A percentile compares a stretch with the other conserved stretches of the same genome.
Evolutionary conservation across 2,888 invertebrate species (phyloP).

Genomic region (Portevinia maculata): DNA sequence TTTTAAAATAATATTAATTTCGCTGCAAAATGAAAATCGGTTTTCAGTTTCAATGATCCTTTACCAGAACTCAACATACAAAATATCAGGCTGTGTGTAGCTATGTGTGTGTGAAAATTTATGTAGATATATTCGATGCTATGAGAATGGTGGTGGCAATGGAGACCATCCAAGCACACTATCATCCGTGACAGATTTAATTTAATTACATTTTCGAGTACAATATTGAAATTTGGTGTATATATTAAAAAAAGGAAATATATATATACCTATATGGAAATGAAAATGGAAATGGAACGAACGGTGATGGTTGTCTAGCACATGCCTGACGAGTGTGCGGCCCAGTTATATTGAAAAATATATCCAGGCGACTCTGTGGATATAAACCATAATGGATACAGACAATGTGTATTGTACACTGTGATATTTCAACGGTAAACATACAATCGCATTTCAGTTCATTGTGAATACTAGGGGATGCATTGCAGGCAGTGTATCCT

Average conservation of each 20-base stretch:
- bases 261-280: too few species aligned
- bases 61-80: conserved; percentile 7
- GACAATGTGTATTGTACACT: conserved; percentile 16
- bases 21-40: conserved; percentile 26
- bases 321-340: conserved; percentile 41
- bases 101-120: conserved; percentile 2
- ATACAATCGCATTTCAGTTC: conserved; percentile 4
- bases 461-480: not conserved
- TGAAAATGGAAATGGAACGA: conserved; percentile 10
- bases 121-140: conserved; percentile 19
- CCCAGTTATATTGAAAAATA: conserved; percentile 63
- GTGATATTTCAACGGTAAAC: conserved; percentile 7
- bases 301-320: conserved; percentile 14
- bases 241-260: conserved; percentile 20
- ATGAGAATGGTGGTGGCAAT: not conserved
- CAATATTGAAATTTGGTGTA: conserved; percentile 61
- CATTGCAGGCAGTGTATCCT: not conserved
- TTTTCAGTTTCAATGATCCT: conserved; percentile 48
- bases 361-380: conserved; percentile 34
- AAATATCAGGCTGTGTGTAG: not conserved
- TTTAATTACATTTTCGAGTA: conserved; percentile 68
- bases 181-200: conserved; percentile 67
- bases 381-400: conserved; percentile 53
- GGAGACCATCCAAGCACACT: not conserved
- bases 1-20: conserved; percentile 47